A percentile compares a stretch with the other conserved stretches of the same genome.
These are phyloP conservation scores for Rhinolophus sinicus DNA, from an alignment of 2,113 vertebrate genomes.

Conservation along the genomic window DNA sequence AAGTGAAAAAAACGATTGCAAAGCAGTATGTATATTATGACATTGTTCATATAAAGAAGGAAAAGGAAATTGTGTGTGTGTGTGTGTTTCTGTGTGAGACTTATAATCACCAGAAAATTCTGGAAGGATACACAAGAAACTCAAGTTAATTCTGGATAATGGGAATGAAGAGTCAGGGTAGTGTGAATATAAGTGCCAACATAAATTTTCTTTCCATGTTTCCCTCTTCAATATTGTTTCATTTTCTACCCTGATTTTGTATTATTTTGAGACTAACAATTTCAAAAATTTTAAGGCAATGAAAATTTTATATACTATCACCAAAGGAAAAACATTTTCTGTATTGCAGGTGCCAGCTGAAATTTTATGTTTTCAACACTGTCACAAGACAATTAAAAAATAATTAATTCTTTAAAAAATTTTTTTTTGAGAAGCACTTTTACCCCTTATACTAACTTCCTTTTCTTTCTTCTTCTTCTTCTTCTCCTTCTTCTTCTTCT, in stretches of 20 bases:
- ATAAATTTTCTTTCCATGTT: background rate
- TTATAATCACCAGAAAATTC: background rate
- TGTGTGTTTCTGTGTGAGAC: background rate
- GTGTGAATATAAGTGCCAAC: background rate
- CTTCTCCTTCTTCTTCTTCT: too few relatives aligned
- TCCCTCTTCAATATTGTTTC: background rate
- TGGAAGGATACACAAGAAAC: background rate
- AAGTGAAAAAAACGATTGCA: background rate
- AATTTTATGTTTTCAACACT: background rate
- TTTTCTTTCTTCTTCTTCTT: too few relatives aligned
- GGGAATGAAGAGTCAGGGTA: background rate
- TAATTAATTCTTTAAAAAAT: background rate
- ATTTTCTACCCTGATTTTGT: background rate
- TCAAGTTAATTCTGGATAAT: background rate
- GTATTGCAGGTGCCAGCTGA: background rate
- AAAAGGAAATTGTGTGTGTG: background rate
- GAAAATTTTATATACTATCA: background rate
- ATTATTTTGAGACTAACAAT: background rate
- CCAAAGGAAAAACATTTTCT: background rate
- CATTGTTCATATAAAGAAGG: background rate
- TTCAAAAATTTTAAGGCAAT: background rate
- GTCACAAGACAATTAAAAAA: background rate
- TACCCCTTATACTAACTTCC: background rate
- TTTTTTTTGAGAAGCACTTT: constrained; percentile 15
- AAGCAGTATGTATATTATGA: background rate